Evolutionary conservation across 2,797 vertebrate genomes (phyloP).

Genomic region (Chanos chanos): DNA sequence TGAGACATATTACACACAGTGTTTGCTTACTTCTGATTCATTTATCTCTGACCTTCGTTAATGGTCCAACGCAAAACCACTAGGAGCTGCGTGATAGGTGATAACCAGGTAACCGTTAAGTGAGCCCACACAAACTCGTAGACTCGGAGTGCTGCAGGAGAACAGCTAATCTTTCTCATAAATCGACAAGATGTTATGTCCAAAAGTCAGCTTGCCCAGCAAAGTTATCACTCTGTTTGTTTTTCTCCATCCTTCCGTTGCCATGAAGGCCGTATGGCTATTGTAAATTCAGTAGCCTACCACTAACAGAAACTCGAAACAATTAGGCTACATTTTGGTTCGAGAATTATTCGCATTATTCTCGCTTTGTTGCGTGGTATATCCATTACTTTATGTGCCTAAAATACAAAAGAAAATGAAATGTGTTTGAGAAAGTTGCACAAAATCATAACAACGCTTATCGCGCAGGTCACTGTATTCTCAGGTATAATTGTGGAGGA

Average conservation of each 20-base stretch:
- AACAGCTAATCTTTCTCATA: constrained; percentile 38
- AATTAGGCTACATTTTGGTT: too few species aligned
- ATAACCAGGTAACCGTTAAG: constrained; percentile 53
- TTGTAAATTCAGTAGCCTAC: constrained; percentile 39
- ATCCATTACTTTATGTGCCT: too few species aligned
- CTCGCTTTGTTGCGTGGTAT: too few species aligned
- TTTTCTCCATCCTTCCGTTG: constrained; percentile 26
- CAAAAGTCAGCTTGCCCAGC: constrained; percentile 35
- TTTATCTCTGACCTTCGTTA: constrained; percentile 52
- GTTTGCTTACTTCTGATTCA: constrained; percentile 41
- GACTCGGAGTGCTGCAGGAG: constrained; percentile 16
- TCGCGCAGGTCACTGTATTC: too few species aligned
- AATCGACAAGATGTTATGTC: constrained; percentile 40
- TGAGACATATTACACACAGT: constrained; percentile 37
- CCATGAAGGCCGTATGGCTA: constrained; percentile 24
- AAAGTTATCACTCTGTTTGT: constrained; percentile 21
- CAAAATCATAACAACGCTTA: too few species aligned
- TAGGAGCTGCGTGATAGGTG: constrained; percentile 33
- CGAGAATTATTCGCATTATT: too few species aligned
- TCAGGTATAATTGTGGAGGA: background rate
- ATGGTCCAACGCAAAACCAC: constrained; percentile 30
- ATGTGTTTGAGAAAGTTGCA: too few species aligned
- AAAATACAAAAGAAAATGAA: too few species aligned
- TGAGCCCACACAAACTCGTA: constrained; percentile 24
- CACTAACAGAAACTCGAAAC: constrained; percentile 31